Evolutionary conservation across 1,140 invertebrate genomes (phyloP).

Genomic region (Coenobita brevimanus): DNA sequence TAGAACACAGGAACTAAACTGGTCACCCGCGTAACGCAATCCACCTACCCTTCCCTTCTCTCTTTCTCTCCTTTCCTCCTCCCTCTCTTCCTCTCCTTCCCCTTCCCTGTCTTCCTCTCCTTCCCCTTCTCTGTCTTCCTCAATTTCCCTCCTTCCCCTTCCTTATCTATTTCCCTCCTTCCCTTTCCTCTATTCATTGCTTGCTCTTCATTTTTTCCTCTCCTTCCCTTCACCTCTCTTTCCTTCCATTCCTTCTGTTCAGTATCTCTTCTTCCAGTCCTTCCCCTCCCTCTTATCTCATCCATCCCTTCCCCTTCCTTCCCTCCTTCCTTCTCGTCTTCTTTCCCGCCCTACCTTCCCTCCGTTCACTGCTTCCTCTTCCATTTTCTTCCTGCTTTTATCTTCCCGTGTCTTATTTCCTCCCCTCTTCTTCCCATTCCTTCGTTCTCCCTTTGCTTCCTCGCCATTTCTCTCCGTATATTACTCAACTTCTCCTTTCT

Average conservation of each 20-base stretch:
- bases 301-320: neutral
- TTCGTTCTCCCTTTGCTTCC: neutral
- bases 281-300: neutral
- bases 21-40: constrained; percentile 10
- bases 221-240: neutral
- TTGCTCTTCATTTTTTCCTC: neutral
- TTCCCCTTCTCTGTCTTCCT: no score
- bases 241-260: neutral
- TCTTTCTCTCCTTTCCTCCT: neutral
- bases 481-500: neutral
- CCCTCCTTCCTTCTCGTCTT: neutral
- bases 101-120: no score
- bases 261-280: neutral
- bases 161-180: no score
- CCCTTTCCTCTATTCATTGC: no score
- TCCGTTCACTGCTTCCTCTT: neutral
- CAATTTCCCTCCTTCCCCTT: no score
- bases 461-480: neutral
- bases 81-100: no score
- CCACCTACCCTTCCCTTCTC: neutral
- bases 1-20: constrained; percentile 4
- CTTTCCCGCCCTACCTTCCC: neutral
- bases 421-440: neutral
- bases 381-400: neutral
- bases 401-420: neutral